Evolutionary conservation across 2,888 invertebrate genomes (phyloP).

Genomic region (Tinea trinotella): DNA sequence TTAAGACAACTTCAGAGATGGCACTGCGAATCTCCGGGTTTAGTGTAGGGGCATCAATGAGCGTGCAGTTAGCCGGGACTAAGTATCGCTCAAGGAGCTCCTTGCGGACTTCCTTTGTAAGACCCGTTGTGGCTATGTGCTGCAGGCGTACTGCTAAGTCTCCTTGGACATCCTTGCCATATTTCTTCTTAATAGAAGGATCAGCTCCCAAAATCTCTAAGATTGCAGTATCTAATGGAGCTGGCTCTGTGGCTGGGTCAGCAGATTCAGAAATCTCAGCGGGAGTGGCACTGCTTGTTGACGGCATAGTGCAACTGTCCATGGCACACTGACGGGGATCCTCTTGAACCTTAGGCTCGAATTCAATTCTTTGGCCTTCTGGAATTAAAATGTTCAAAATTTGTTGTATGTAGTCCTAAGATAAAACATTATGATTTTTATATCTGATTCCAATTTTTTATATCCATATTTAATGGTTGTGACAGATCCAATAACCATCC

Average conservation of each 20-base stretch:
- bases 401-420: background rate
- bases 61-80: conserved; percentile 24
- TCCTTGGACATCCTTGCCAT: conserved; percentile 24
- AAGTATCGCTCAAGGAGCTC: conserved; percentile 24
- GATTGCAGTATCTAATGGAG: conserved; percentile 15
- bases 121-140: conserved; percentile 23
- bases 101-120: conserved; percentile 24
- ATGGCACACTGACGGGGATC: background rate
- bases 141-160: conserved; percentile 25
- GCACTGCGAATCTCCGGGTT: conserved; percentile 27
- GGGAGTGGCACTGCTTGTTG: background rate
- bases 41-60: conserved; percentile 25
- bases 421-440: background rate
- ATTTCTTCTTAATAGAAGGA: conserved; percentile 22
- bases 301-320: background rate
- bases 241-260: background rate
- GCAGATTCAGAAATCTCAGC: background rate
- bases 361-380: background rate
- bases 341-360: background rate
- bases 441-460: background rate
- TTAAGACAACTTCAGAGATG: conserved; percentile 22
- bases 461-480: background rate
- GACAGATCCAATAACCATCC: background rate
- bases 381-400: background rate
- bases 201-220: conserved; percentile 23